Percentiles rank a stretch among this genome's conserved stretches.
Evolutionary conservation across 2,888 invertebrate genomes (phyloP).

Genomic region (Pterostichus madidus): DNA sequence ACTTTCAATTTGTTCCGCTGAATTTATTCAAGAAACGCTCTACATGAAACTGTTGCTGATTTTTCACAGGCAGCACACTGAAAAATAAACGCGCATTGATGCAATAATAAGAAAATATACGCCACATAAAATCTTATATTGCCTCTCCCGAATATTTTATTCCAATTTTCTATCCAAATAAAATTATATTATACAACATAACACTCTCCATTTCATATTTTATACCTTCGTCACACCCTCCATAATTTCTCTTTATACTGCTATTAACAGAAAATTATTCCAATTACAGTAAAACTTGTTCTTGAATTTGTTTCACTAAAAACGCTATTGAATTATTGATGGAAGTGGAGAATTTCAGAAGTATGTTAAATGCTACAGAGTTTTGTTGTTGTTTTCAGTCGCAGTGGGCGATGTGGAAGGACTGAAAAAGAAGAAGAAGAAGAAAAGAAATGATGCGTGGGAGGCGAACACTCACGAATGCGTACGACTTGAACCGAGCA

Average conservation of each 20-base stretch:
- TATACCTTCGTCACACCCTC: neutral
- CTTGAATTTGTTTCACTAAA: no score
- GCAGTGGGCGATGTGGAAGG: neutral
- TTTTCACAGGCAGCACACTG: neutral
- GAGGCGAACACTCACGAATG: conserved; percentile 13
- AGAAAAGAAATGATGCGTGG: conserved; percentile 27
- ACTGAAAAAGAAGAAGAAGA: neutral
- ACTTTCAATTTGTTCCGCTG: conserved; percentile 57
- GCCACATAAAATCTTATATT: conserved; percentile 24
- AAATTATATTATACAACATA: conserved; percentile 15
- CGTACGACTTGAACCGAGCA: conserved; percentile 52
- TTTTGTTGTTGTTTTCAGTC: conserved; percentile 28
- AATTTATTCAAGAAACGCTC: conserved; percentile 56
- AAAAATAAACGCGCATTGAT: conserved; percentile 32
- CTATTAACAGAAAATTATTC: no score
- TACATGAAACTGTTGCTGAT: conserved; percentile 56
- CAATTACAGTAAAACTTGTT: no score
- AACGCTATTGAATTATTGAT: no score
- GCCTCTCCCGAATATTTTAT: conserved; percentile 11
- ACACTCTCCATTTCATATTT: neutral
- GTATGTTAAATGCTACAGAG: neutral
- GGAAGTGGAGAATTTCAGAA: neutral
- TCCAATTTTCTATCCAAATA: conserved; percentile 18
- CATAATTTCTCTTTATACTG: neutral
- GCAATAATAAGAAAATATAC: conserved; percentile 28